Base-by-base conservation (phyloP, 2,113 vertebrate species). In the Dicrurus megarhynchus region DNA sequence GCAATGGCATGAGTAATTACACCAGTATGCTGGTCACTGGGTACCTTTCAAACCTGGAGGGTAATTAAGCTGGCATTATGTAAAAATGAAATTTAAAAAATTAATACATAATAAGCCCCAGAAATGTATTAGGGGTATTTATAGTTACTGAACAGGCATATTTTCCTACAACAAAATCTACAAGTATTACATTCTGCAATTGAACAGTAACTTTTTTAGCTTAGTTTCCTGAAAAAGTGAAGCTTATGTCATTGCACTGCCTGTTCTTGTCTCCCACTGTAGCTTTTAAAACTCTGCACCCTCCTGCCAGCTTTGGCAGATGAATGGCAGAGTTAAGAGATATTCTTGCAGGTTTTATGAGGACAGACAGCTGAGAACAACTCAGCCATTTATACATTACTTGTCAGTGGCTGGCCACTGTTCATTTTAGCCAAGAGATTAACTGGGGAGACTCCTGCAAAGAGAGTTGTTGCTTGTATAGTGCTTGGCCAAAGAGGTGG, bases 11-110 rank as follows among this genome's bases (percentile, higher is more conserved):
- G 50, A 96, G 77, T 84, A 94, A 83, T 95, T 85, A 93, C 46
- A 92, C 93, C 82, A 95, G 83, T 87, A 97, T 97, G 95, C 94
- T 97, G 97, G 97, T 96, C 97, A 98, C 95, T 96, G 97, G 93
- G 92, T 97, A 70, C 94, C 88, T 98, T 98, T 97, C 86, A 94
- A 94, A 96, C 57, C 90, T 97, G 82, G 70, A 94, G 94, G 75
- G 35, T 89, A 90, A 96, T 95, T 95, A 97, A 94, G 64, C 85
- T 97, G 95, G 71, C 55, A 79, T 95, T 93, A 81, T 52, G 37
- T 77, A 78, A 42, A 35, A 87, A 78, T 26, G 7, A 67, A 63
- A 21, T 53, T 3, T 1, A 26, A 73, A 64, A 27, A 49, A 52
- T 11, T 18, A 64, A 9, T 81, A 52, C 27, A 8, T 86, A 90